A percentile compares a stretch with the other conserved stretches of the same genome.
These are phyloP conservation scores for Agrotis clavis DNA, from an alignment of 2,888 invertebrate genomes.

Conservation along the genomic window DNA sequence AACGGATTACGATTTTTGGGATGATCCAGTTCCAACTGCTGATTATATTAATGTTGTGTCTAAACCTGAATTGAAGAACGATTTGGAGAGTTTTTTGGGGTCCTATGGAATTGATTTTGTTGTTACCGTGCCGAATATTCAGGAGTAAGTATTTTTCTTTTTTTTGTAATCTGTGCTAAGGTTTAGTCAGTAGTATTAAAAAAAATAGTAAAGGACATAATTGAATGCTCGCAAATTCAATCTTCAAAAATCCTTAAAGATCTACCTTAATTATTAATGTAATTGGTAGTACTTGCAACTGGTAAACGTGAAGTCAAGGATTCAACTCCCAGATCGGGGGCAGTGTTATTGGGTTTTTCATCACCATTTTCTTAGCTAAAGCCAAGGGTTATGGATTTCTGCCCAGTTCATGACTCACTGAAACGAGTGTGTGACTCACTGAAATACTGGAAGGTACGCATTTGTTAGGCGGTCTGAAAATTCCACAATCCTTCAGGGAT, in stretches of 20 bases:
- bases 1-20: slow-evolving; percentile 86
- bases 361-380: no score
- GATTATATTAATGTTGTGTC: slow-evolving; percentile 85
- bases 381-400: no score
- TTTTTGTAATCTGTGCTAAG: not conserved
- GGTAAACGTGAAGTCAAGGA: no score
- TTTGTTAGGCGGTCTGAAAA: no score
- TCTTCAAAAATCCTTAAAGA: not conserved
- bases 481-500: no score
- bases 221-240: not conserved
- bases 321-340: no score
- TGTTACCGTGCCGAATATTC: slow-evolving; percentile 86
- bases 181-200: no score
- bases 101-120: slow-evolving; percentile 80
- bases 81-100: slow-evolving; percentile 80
- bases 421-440: no score
- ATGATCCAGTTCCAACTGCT: slow-evolving; percentile 75
- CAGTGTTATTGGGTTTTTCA: no score
- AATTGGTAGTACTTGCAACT: no score
- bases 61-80: slow-evolving; percentile 77
- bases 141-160: slow-evolving; percentile 81
- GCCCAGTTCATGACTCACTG: no score
- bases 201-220: not conserved
- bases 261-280: not conserved
- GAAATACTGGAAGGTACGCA: no score